phyloP scores from a whole-genome alignment of 2,888 invertebrate species.

The Poecilobothrus nobilitatus region DNA sequence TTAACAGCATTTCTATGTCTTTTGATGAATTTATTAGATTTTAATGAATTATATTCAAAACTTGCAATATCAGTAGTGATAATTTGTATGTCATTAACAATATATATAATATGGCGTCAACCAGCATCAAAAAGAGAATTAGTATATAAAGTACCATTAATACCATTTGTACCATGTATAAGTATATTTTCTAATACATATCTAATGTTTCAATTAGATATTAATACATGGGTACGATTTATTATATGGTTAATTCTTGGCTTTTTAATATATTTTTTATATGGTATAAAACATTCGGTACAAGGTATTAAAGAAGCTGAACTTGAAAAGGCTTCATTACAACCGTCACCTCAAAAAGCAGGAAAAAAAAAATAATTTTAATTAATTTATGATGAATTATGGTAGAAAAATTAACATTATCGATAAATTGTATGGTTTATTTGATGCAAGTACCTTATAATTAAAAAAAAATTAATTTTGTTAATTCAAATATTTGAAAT shows the following conservation, averaged over 20 bases:
- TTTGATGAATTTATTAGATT: conserved; percentile 28
- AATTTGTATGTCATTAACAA: conserved; percentile 46
- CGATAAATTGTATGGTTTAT: no score
- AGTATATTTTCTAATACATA: conserved; percentile 83
- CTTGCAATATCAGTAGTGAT: conserved; percentile 45
- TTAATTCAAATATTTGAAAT: no score
- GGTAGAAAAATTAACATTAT: no score
- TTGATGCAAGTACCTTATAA: no score
- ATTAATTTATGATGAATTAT: no score
- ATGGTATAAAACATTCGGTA: conserved; percentile 70
- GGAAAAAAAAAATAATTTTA: no score
- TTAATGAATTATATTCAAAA: conserved; percentile 30
- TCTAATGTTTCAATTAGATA: conserved; percentile 80
- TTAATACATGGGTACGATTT: conserved; percentile 83
- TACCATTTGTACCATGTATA: conserved; percentile 74
- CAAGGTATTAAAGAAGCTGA: conserved; percentile 43
- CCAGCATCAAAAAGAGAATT: conserved; percentile 54
- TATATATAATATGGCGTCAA: conserved; percentile 59
- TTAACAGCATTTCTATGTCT: conserved; percentile 36
- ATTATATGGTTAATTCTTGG: conserved; percentile 75
- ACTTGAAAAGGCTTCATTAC: background rate
- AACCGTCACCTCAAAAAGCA: background rate
- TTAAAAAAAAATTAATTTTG: no score
- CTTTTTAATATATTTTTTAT: conserved; percentile 76
- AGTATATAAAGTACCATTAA: conserved; percentile 73